These are phyloP conservation scores for Zaprionus capensis DNA, from an alignment of 1,140 invertebrate species.

Conservation along the genomic window DNA sequence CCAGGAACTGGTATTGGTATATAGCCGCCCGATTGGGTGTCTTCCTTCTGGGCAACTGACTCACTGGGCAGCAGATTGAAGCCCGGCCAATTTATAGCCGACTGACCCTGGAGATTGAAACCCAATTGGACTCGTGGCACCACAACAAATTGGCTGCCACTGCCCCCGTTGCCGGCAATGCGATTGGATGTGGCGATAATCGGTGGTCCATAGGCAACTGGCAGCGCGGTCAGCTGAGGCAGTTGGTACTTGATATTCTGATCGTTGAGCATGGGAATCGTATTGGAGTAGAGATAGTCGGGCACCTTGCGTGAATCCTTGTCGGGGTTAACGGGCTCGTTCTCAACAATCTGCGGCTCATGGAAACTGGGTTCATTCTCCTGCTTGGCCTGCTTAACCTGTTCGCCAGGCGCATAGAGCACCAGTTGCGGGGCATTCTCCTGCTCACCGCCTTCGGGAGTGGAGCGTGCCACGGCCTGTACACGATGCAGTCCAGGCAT, in stretches of 20 bases:
- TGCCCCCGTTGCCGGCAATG: not conserved
- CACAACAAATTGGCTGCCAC: conserved; percentile 38
- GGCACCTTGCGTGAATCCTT: conserved; percentile 76
- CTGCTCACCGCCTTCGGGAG: conserved; percentile 12
- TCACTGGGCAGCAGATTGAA: conserved; percentile 26
- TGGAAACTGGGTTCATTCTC: conserved; percentile 49
- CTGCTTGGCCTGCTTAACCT: conserved; percentile 16
- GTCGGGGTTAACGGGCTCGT: conserved; percentile 16
- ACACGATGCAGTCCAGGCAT: conserved; percentile 30
- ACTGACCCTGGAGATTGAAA: conserved; percentile 67
- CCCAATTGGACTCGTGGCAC: conserved; percentile 62
- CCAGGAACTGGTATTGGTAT: conserved; percentile 62
- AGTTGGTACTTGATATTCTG: conserved; percentile 70
- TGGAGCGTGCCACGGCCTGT: conserved; percentile 26
- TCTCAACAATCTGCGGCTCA: conserved; percentile 63
- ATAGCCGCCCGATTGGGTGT: conserved; percentile 32
- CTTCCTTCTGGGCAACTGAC: conserved; percentile 52
- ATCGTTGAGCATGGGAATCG: conserved; percentile 74
- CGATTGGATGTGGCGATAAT: conserved; percentile 16
- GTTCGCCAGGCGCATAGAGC: conserved; percentile 42
- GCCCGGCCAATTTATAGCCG: conserved; percentile 43
- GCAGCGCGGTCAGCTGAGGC: conserved; percentile 59
- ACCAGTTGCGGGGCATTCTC: conserved; percentile 51
- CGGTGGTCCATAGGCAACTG: conserved; percentile 58
- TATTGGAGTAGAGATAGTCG: conserved; percentile 73